Evolutionary conservation across 2,797 vertebrate genomes (phyloP), one percentile per base, ranked within the genome.

Genomic region (Eurystomus glaucurus): DNA sequence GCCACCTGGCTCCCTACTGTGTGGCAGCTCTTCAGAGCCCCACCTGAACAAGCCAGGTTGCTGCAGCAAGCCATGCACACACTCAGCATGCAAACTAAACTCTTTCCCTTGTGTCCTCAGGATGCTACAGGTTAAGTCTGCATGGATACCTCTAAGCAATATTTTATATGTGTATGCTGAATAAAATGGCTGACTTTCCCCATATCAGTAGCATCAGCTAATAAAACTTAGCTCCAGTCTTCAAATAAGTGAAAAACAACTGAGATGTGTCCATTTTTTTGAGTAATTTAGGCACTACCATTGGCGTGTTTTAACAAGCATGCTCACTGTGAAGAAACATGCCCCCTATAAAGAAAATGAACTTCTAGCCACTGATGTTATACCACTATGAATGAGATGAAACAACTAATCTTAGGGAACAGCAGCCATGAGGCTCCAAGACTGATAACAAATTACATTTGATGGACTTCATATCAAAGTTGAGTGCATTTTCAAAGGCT

Each of bases 321-420:
- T 3, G 19, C 11, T 57, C 13, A 25, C 51, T 28, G 28, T 41
- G 51, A 93, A 80, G n/a, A 37, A 51, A 37, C 31, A 19, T 9
- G n/a, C 11, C 70, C 17, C 41, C 18, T 46, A 4, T 50, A 50
- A 78, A 79, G 48, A 33, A 85, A 88, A 83, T 2, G 4, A 29
- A 51, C 23, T 33, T 65, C 28, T 15, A 39, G 33, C 4, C 35
- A 55, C 25, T 23, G 45, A 50, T 35, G 29, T 45, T 52, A 12
- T 11, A 43, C 11, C 8, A 17, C 19, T 31, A 3, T 1, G 7
- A 76, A 50, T 0, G 0, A 65, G 1, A 31, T 1, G 8, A 64
- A 89, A 92, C 33, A 75, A 45, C 25, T n/a, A 10, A 52, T 55
- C 46, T n/a, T 2, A 4, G 28, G 43, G 6, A 87, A 78, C 6